phyloP scores from a whole-genome alignment of 2,113 vertebrate species.

The Dicaeum eximium region DNA sequence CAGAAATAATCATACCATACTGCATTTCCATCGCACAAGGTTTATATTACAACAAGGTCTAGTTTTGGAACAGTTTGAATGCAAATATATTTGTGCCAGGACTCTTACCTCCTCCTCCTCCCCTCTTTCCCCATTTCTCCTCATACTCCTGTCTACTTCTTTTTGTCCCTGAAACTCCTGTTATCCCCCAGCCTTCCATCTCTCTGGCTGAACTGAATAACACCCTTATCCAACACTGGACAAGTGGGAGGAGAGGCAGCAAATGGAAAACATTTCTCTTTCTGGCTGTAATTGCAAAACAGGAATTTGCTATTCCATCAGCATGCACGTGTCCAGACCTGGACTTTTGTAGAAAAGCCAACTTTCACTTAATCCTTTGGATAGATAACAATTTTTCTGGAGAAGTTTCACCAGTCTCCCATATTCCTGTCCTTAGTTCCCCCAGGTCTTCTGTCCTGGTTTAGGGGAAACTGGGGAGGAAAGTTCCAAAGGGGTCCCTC shows the following conservation, averaged over 20 bases:
- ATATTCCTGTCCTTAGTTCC: not conserved
- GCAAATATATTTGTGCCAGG: not conserved
- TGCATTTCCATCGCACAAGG: not conserved
- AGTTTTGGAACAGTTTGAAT: not conserved
- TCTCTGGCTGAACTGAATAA: not conserved
- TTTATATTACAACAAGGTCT: not conserved
- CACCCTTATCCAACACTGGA: not conserved
- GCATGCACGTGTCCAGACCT: not conserved
- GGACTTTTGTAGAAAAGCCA: not conserved
- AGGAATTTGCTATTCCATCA: not conserved
- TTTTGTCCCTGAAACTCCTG: not conserved
- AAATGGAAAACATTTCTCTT: slow-evolving; percentile 32
- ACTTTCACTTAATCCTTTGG: not conserved
- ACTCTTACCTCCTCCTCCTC: not conserved
- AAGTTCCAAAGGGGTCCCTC: not conserved
- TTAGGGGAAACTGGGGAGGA: not conserved
- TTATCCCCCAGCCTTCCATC: not conserved
- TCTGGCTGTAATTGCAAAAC: slow-evolving; percentile 3
- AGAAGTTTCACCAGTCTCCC: not conserved
- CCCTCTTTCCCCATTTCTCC: not conserved
- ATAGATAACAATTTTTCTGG: not conserved
- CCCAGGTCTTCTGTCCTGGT: not conserved
- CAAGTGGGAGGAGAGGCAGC: not conserved
- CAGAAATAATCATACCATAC: not conserved
- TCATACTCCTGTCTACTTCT: not conserved